Evolutionary conservation across 2,888 invertebrate species (phyloP), one percentile per base, ranked within the genome.

Genomic region (Drosophila buzzatii): DNA sequence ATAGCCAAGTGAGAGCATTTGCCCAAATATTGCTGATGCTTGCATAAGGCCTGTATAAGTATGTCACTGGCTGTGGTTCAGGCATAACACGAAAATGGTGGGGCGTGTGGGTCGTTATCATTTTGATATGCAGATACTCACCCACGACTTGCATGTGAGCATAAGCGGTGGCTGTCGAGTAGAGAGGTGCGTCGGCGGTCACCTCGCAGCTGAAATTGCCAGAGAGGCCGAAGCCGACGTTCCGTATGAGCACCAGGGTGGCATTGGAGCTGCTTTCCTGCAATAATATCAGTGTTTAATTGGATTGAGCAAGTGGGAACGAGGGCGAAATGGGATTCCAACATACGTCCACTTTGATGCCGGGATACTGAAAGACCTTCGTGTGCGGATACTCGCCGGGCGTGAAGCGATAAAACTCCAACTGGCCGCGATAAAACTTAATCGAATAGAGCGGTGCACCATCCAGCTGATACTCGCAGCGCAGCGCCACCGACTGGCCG

Each of bases 141-240:
- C 96, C 95, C 67, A 96, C 95, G 90, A 96, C 96, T 85, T 95
- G 95, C 94, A 96, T 95, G 73, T 94, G 95, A 79, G 95, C 95
- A 76, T 94, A 94, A 53, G 94, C 95, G 68, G 94, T 94, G 61
- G 95, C 94, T 0, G 96, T 96, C 70, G 95, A 95, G 89, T 95
- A 96, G 31, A 95, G 94, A 9, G 96, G 96, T 3, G 95, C 95
- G 86, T 96, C 96, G 45, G 95, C 95, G 7, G 95, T 95, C 69
- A 96, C 95, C 92, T 96, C 96, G 85, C 96, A 96, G 92, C 95
- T 95, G 93, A 96, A 96, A 93, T 95, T 96, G 20, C 96, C 96
- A 4, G 95, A 95, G 39, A 96, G 94, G 27, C 94, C 94, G 84
- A 95, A 96, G 91, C 95, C 95, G 69, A 96, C 95, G 87, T 95